phyloP scores from a whole-genome alignment of 2,113 vertebrate genomes.

The Turnix velox region DNA sequence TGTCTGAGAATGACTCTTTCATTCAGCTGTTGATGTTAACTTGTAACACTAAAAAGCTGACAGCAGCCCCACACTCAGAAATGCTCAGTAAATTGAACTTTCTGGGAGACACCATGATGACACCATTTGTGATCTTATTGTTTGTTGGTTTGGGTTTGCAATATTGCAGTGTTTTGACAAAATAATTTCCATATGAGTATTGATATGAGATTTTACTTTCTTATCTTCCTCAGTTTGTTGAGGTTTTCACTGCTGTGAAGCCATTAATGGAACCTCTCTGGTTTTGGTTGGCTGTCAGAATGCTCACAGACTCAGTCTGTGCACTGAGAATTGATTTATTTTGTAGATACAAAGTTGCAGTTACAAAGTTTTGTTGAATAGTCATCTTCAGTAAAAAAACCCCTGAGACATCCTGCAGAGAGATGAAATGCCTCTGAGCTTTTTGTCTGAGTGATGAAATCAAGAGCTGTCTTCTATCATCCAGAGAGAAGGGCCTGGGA shows the following conservation, averaged over 20 bases:
- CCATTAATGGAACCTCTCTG: conserved; percentile 19
- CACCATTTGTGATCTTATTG: conserved; percentile 4
- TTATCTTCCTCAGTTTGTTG: conserved; percentile 31
- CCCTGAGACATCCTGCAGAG: neutral
- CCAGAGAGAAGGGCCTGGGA: neutral
- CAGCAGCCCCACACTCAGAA: neutral
- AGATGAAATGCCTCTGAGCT: neutral
- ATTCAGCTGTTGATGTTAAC: neutral
- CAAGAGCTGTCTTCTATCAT: neutral
- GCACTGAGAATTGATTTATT: conserved; percentile 39
- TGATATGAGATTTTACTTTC: conserved; percentile 42
- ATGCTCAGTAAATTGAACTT: neutral
- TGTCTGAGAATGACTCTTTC: neutral
- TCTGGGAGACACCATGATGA: neutral
- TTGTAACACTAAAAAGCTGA: neutral
- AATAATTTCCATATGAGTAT: conserved; percentile 56
- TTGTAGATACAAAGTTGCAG: conserved; percentile 18
- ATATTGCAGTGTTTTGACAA: neutral
- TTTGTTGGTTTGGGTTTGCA: conserved; percentile 1
- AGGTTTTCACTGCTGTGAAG: conserved; percentile 20
- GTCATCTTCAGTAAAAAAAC: neutral
- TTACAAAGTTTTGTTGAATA: conserved; percentile 22
- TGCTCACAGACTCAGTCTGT: neutral
- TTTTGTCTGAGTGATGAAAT: neutral
- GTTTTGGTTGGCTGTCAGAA: conserved; percentile 36